phyloP scores from a whole-genome alignment of 2,888 invertebrate species.

The Fragum whitleyi region DNA sequence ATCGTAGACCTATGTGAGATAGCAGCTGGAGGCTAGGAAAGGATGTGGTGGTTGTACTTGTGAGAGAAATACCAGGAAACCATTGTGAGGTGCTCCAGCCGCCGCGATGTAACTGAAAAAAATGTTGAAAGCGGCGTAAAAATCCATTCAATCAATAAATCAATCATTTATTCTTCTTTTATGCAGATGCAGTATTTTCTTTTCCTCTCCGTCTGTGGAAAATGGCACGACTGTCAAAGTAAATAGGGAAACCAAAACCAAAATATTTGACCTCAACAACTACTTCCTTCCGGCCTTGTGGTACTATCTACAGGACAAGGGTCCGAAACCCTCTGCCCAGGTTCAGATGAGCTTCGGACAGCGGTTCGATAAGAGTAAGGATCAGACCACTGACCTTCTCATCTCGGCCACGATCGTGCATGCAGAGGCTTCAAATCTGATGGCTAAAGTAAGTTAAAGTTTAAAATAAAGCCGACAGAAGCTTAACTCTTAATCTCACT shows the following conservation, averaged over 20 bases:
- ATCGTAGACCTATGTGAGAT: too few relatives aligned
- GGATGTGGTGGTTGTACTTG: too few relatives aligned
- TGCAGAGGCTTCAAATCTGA: constrained; percentile 54
- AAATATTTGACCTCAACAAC: constrained; percentile 68
- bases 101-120: too few relatives aligned
- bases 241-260: constrained; percentile 58
- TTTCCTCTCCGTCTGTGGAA: constrained; percentile 59
- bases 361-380: constrained; percentile 57
- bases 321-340: constrained; percentile 66
- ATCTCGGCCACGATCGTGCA: constrained; percentile 70
- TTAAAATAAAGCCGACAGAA: too few relatives aligned
- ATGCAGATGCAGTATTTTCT: constrained; percentile 72
- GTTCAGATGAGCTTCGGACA: constrained; percentile 76
- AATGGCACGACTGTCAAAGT: constrained; percentile 63
- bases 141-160: too few relatives aligned
- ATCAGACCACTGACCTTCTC: constrained; percentile 62
- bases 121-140: too few relatives aligned
- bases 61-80: too few relatives aligned
- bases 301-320: constrained; percentile 50
- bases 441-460: constrained; percentile 68
- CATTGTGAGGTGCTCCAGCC: too few relatives aligned
- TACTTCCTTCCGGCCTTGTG: constrained; percentile 66
- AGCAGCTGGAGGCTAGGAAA: too few relatives aligned
- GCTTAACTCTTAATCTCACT: too few relatives aligned
- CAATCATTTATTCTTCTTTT: too few relatives aligned